Base-by-base conservation (phyloP, 2,797 vertebrate species). In the Furcifer pardalis region DNA sequence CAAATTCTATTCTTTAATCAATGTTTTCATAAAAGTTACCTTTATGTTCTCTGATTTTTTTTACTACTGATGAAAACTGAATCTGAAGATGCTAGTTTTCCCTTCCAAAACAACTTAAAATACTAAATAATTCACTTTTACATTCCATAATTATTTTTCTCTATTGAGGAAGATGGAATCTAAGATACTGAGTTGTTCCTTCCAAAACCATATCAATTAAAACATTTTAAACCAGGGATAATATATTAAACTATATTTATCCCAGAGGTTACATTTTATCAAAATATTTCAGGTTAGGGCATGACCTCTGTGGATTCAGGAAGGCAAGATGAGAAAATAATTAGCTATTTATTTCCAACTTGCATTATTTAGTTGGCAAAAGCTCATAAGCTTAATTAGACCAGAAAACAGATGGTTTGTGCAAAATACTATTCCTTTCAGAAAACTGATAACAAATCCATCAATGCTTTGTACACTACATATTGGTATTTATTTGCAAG, bases 361-460 rank as follows among this genome's bases (percentile, higher is more conserved):
- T 81, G 13, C 30, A 75, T 35, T 82, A 79, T 86, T 1, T 59
- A 49, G 32, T 80, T 84, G 27, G 2, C 44, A 42, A 83, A 85
- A 56, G 0, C 21, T 1, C 9, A 68, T n/a, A 81, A 79, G 87
- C n/a, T 0, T 17, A 1, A 27, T 9, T 32, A 82, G 79, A 7
- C 10, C 27, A 83, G 79, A 23, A 71, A 69, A 79, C 73, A 81
- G n/a, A 56, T 68, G n/a, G 52, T 44, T 72, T 82, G 12, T 62
- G 25, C 60, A 37, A 60, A 49, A 81, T 30, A 69, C 46, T 86
- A 71, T 83, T 44, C 68, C 2, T 87, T 60, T 63, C 27, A 66
- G 15, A 42, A 74, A 66, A 60, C 1, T 72, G 46, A 89, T 88
- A 89, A 84, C 69, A 84, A 89, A 44, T 30, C 77, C 7, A 76